phyloP scores from a whole-genome alignment of 2,113 vertebrate genomes.

The Chaetops frenatus region DNA sequence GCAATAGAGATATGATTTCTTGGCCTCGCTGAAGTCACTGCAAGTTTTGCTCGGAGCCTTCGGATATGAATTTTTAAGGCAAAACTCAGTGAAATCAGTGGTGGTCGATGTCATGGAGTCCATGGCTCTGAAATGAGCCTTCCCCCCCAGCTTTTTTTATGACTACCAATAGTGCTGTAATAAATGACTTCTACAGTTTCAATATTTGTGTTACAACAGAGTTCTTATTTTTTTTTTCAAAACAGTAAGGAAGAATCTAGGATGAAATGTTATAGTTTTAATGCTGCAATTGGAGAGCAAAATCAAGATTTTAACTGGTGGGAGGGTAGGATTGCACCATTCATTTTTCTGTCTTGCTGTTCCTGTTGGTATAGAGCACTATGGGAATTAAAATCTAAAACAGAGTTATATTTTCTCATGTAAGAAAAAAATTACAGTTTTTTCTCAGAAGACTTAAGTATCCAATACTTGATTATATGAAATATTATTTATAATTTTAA shows the following conservation, averaged over 20 bases:
- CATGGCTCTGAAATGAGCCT: background rate
- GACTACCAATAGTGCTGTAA: background rate
- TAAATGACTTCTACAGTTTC: background rate
- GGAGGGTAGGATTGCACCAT: background rate
- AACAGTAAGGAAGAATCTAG: background rate
- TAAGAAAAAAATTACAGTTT: background rate
- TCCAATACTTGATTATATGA: slow-evolving; percentile 3
- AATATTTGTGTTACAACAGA: background rate
- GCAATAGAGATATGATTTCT: background rate
- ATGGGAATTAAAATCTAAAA: slow-evolving; percentile 18
- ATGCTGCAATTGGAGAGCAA: background rate
- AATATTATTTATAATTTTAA: background rate
- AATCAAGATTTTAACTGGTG: background rate
- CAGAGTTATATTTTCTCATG: background rate
- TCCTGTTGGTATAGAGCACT: background rate
- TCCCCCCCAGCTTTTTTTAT: background rate
- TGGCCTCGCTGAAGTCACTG: background rate
- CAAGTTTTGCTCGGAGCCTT: background rate
- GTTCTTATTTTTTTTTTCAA: background rate
- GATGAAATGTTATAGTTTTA: background rate
- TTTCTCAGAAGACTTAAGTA: background rate
- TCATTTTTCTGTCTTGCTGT: background rate
- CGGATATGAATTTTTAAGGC: background rate
- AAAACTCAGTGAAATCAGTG: background rate
- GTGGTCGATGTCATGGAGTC: background rate